These are phyloP conservation scores for Cervus canadensis DNA, from an alignment of 2,113 vertebrate genomes.

Conservation along the genomic window DNA sequence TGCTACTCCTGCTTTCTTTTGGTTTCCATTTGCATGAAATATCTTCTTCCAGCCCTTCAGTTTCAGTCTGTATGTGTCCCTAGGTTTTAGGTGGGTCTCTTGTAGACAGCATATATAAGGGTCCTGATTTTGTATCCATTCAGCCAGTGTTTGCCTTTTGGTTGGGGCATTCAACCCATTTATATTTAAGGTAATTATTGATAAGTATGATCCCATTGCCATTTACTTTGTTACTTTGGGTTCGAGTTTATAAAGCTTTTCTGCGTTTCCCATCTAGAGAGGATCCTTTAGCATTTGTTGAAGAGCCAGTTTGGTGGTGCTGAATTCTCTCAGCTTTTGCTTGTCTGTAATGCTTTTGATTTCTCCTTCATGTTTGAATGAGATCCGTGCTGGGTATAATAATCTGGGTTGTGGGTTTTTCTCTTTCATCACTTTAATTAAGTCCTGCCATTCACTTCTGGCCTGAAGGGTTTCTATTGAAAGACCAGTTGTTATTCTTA, in stretches of 20 bases:
- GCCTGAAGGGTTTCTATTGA: not conserved
- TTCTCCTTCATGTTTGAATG: not conserved
- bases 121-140: not conserved
- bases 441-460: not conserved
- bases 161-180: not conserved
- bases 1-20: not conserved
- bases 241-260: not conserved
- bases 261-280: not conserved
- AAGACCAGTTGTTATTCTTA: not conserved
- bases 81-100: not conserved
- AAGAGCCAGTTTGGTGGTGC: not conserved
- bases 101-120: not conserved
- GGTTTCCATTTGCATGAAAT: not conserved
- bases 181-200: not conserved
- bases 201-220: not conserved
- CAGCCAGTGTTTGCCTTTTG: not conserved
- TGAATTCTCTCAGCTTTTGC: not conserved
- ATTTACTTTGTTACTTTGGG: not conserved
- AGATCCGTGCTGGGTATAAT: fast-evolving
- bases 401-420: not conserved
- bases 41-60: not conserved
- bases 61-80: not conserved
- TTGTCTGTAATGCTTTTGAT: not conserved
- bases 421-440: not conserved
- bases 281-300: not conserved